Evolutionary conservation across 2,888 invertebrate genomes (phyloP).

Genomic region (Xestobium rufovillosum): DNA sequence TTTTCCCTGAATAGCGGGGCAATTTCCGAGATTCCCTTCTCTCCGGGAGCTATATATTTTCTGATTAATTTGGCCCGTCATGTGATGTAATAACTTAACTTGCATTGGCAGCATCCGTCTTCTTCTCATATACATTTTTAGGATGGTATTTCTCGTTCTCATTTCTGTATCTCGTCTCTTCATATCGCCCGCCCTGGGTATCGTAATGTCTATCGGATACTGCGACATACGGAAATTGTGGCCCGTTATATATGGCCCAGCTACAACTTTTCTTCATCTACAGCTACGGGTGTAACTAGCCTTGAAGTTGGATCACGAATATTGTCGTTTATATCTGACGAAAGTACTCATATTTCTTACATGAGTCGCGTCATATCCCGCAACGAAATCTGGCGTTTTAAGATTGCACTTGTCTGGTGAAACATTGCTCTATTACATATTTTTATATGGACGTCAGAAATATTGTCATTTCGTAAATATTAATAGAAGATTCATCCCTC

Average conservation of each 20-base stretch:
- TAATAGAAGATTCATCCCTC: too few species aligned
- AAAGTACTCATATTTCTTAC: too few species aligned
- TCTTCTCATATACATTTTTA: conserved; percentile 21
- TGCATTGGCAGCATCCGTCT: conserved; percentile 23
- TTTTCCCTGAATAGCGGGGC: conserved; percentile 14
- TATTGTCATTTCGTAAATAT: too few species aligned
- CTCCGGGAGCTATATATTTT: conserved; percentile 23
- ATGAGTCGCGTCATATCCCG: too few species aligned
- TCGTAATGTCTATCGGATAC: conserved; percentile 20
- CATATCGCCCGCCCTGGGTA: conserved; percentile 20
- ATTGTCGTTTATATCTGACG: too few species aligned
- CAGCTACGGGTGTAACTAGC: too few species aligned
- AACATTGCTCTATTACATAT: too few species aligned
- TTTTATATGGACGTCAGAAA: too few species aligned
- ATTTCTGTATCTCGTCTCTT: conserved; percentile 25
- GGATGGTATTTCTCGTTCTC: conserved; percentile 22
- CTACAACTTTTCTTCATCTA: conserved; percentile 15
- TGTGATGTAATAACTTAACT: conserved; percentile 29
- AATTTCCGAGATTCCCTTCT: conserved; percentile 21
- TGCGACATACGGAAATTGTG: conserved; percentile 32
- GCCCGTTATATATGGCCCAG: conserved; percentile 32
- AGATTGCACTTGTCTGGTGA: too few species aligned
- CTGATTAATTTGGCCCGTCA: conserved; percentile 30
- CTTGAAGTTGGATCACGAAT: too few species aligned
- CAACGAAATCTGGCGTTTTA: too few species aligned